Percentiles rank a stretch among this genome's conserved stretches.
Conservation (phyloP, 1,140 invertebrate genomes). For the Zaprionus kolodkinae region DNA sequence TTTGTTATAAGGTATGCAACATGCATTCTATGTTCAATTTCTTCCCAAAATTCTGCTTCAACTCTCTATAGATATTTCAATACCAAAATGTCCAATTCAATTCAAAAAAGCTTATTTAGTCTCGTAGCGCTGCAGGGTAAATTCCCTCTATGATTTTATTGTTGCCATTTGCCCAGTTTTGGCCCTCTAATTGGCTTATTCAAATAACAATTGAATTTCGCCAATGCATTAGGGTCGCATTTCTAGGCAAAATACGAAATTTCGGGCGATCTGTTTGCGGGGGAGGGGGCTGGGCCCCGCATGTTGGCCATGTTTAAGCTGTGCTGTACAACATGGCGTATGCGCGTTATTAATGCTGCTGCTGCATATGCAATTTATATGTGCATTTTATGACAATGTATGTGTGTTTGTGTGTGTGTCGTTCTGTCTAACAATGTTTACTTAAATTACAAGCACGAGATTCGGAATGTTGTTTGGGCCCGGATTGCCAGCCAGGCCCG, state of each 20-base stretch:
- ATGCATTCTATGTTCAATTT: no score
- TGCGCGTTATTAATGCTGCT: conserved; percentile 67
- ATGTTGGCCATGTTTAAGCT: conserved; percentile 27
- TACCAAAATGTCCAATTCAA: not conserved
- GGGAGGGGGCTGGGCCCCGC: no score
- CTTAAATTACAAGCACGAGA: conserved; percentile 68
- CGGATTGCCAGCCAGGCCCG: not conserved
- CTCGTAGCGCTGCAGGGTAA: not conserved
- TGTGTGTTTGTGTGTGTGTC: conserved; percentile 3
- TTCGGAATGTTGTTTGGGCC: conserved; percentile 8
- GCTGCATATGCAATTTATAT: conserved; percentile 71
- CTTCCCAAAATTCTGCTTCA: not conserved
- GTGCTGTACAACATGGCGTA: conserved; percentile 64
- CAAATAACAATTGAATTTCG: conserved; percentile 19
- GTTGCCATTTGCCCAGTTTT: not conserved
- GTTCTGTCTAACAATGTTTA: conserved; percentile 56
- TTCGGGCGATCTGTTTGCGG: not conserved
- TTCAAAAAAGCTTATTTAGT: not conserved
- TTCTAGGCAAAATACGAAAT: not conserved
- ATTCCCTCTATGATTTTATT: not conserved
- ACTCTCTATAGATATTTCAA: not conserved
- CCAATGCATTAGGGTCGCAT: not conserved
- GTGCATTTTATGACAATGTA: conserved; percentile 72
- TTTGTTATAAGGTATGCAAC: no score
- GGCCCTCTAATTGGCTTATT: conserved; percentile 5